A percentile compares a stretch with the other conserved stretches of the same genome.
Evolutionary conservation across 2,888 invertebrate genomes (phyloP).

Genomic region (Orthonevra nobilis): DNA sequence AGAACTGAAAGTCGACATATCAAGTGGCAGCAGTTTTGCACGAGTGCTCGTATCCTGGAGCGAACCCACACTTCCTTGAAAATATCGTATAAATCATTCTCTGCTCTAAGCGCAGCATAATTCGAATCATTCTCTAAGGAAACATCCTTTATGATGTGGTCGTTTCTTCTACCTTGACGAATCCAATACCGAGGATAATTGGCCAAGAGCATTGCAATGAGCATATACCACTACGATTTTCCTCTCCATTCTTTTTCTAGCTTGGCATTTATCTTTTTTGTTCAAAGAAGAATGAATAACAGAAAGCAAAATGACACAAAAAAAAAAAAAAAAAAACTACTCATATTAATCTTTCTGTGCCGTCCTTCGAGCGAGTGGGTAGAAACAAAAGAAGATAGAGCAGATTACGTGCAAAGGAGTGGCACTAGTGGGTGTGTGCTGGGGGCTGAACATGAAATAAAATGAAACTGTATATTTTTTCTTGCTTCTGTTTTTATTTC

Average conservation of each 20-base stretch:
- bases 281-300: too few relatives aligned
- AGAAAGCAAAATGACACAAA: too few relatives aligned
- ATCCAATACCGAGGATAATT: conserved; percentile 63
- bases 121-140: conserved; percentile 36
- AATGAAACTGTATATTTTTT: conserved; percentile 9
- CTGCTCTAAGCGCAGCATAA: neutral
- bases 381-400: conserved; percentile 58
- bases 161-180: conserved; percentile 60
- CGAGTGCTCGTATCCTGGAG: neutral
- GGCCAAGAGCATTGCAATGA: conserved; percentile 50
- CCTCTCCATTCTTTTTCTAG: neutral
- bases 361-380: conserved; percentile 54
- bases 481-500: too few relatives aligned
- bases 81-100: neutral
- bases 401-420: conserved; percentile 10
- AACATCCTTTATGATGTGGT: conserved; percentile 40
- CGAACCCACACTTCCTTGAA: conserved; percentile 1
- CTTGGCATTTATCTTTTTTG: too few relatives aligned
- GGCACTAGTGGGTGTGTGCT: neutral
- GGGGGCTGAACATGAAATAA: conserved; percentile 22
- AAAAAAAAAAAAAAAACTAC: neutral
- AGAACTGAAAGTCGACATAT: conserved; percentile 26
- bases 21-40: conserved; percentile 49
- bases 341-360: conserved; percentile 42
- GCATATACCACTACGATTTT: neutral